These are phyloP conservation scores for Jacana jacana DNA, from an alignment of 2,113 vertebrate genomes.

Conservation along the genomic window DNA sequence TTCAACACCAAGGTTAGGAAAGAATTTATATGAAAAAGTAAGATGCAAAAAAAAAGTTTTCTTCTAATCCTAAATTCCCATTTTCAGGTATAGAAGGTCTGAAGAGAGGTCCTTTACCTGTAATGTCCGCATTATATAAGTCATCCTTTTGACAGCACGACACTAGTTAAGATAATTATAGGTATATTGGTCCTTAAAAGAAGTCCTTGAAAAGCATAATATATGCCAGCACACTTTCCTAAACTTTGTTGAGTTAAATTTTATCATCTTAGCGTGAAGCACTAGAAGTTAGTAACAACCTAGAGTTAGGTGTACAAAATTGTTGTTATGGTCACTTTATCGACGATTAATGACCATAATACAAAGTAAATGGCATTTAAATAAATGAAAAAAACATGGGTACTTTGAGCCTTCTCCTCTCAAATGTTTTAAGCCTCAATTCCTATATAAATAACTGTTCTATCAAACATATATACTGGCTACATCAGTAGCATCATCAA, in stretches of 20 bases:
- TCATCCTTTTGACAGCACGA: background rate
- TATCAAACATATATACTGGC: background rate
- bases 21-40: background rate
- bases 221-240: background rate
- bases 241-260: background rate
- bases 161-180: background rate
- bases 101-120: background rate
- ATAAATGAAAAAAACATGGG: background rate
- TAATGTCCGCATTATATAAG: background rate
- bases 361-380: background rate
- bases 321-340: background rate
- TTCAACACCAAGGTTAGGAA: background rate
- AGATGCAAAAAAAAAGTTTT: background rate
- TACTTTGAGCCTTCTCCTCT: background rate
- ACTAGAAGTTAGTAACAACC: background rate
- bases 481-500: background rate
- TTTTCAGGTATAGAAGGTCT: background rate
- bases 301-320: background rate
- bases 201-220: background rate
- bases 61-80: background rate
- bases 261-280: background rate
- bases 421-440: background rate
- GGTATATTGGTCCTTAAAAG: background rate
- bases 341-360: background rate
- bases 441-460: background rate